A percentile compares a stretch with the other conserved stretches of the same genome.
phyloP scores from a whole-genome alignment of 2,888 invertebrate species.

The Podotricha telesiphe region DNA sequence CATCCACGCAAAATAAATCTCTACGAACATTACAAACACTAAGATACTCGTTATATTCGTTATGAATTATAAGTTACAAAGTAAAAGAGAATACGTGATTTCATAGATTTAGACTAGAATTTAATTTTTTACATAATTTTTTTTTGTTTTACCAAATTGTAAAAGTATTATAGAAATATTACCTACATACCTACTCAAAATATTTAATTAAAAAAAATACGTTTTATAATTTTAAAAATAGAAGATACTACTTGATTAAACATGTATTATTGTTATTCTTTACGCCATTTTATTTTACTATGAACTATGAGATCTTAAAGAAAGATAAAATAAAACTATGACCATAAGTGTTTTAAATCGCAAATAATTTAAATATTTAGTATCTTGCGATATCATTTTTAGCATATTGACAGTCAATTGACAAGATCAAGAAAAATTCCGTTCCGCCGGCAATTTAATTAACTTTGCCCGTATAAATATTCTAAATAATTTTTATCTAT shows the following conservation, averaged over 20 bases:
- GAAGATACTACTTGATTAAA: constrained; percentile 12
- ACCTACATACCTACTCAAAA: too few relatives aligned
- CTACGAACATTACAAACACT: background rate
- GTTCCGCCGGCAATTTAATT: constrained; percentile 21
- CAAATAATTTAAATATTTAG: constrained; percentile 20
- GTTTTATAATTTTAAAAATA: constrained; percentile 14
- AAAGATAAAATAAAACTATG: constrained; percentile 37
- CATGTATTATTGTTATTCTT: constrained; percentile 36
- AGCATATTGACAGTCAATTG: constrained; percentile 18
- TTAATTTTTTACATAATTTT: too few relatives aligned
- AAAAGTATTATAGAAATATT: too few relatives aligned
- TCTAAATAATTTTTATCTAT: constrained; percentile 18
- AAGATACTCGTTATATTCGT: too few relatives aligned
- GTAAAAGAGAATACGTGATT: too few relatives aligned
- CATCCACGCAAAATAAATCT: background rate
- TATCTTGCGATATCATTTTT: constrained; percentile 7
- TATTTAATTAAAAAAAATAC: background rate
- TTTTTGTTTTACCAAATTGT: too few relatives aligned
- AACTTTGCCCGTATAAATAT: constrained; percentile 14
- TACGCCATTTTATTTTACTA: constrained; percentile 54
- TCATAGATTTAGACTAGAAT: too few relatives aligned
- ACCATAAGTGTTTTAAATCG: constrained; percentile 41
- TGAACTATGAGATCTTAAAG: constrained; percentile 53
- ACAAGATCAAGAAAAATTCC: constrained; percentile 25
- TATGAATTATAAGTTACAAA: too few relatives aligned